phyloP scores from a whole-genome alignment of 2,113 vertebrate species.

The Meleagris gallopavo region DNA sequence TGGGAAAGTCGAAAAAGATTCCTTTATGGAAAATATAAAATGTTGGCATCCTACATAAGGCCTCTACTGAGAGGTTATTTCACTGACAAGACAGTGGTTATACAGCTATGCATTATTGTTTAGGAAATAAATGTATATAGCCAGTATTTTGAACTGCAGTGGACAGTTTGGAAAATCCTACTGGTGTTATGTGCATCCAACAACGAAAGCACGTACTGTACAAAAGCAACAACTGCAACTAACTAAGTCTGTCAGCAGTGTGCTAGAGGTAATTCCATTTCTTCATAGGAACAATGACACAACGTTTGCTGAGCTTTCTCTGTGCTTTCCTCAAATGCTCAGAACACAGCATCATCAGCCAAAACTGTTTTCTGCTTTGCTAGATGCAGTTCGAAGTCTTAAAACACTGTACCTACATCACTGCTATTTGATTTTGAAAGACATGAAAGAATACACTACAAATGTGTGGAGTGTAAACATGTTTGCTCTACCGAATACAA shows the following conservation, averaged over 20 bases:
- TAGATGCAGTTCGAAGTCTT: constrained; percentile 15
- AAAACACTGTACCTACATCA: background rate
- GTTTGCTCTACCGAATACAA: constrained; percentile 1
- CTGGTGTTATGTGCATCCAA: fast-evolving
- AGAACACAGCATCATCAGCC: background rate
- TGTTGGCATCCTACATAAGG: background rate
- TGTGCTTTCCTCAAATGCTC: background rate
- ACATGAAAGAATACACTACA: background rate
- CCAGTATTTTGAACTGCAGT: background rate
- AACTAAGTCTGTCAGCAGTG: background rate
- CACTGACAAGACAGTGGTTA: background rate
- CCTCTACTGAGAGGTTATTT: background rate
- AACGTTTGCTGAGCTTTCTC: background rate
- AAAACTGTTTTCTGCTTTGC: background rate
- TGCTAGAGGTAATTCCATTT: background rate
- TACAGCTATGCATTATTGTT: background rate
- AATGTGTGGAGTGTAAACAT: background rate
- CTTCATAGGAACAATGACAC: background rate
- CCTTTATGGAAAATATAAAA: background rate
- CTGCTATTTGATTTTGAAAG: constrained; percentile 33
- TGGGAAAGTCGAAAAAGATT: background rate
- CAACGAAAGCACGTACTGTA: background rate
- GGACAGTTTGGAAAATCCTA: background rate
- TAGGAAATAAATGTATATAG: background rate
- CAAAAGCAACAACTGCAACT: background rate